These are phyloP conservation scores for Lycophotia porphyrea DNA, from an alignment of 2,888 invertebrate species.

Conservation along the genomic window DNA sequence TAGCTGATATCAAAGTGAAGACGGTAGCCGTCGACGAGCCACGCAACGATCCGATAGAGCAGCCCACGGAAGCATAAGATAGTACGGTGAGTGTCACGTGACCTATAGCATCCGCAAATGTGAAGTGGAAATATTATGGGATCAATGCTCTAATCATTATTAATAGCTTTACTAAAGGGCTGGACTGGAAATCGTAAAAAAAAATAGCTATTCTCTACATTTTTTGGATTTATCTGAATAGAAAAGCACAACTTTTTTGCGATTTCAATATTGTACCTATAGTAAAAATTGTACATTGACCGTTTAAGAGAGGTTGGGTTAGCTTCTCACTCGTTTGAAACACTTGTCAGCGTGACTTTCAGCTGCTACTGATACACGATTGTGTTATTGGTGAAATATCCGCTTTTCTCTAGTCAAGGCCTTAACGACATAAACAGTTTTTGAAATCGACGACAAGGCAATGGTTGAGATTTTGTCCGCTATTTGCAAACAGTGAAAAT, in stretches of 20 bases:
- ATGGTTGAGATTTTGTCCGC: neutral
- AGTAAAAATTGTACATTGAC: neutral
- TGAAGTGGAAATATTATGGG: neutral
- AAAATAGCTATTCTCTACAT: neutral
- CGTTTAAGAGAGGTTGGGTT: too few relatives aligned
- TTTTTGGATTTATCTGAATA: neutral
- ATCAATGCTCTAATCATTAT: neutral
- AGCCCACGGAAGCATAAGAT: constrained; percentile 89
- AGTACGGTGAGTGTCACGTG: constrained; percentile 76
- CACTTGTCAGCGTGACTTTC: neutral
- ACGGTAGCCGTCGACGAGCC: constrained; percentile 88
- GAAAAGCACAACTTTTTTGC: neutral
- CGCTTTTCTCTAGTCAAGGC: neutral
- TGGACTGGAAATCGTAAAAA: neutral
- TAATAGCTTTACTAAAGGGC: neutral
- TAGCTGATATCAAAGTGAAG: constrained; percentile 90
- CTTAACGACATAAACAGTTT: neutral
- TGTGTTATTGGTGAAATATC: neutral
- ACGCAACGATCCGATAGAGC: constrained; percentile 84
- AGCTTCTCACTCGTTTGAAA: neutral
- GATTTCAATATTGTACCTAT: neutral
- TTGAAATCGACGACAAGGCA: neutral
- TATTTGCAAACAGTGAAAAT: neutral
- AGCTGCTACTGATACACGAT: too few relatives aligned
- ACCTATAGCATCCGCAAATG: neutral